These are phyloP conservation scores for Asteroscopus sphinx DNA, from an alignment of 2,888 invertebrate species.

Conservation along the genomic window DNA sequence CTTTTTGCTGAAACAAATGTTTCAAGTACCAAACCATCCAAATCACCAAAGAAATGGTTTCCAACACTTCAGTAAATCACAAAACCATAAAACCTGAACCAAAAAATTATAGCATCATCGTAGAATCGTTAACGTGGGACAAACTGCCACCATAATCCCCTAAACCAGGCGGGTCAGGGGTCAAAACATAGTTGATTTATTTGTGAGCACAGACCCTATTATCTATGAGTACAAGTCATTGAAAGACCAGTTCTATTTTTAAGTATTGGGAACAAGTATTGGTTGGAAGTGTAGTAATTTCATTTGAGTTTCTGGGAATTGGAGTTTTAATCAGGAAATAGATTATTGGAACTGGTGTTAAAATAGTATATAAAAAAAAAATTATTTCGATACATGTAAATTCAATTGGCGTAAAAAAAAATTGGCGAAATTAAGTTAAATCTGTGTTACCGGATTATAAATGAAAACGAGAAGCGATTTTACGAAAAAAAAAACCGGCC, in stretches of 20 bases:
- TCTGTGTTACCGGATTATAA: too few species aligned
- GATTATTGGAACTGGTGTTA: too few species aligned
- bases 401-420: too few species aligned
- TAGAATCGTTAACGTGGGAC: conserved; percentile 73
- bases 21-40: neutral
- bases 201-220: conserved; percentile 49
- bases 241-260: conserved; percentile 41
- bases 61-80: conserved; percentile 32
- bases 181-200: conserved; percentile 82
- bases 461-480: too few species aligned
- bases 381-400: too few species aligned
- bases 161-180: conserved; percentile 72
- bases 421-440: too few species aligned
- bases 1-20: neutral
- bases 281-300: conserved; percentile 27
- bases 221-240: conserved; percentile 27
- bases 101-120: conserved; percentile 70
- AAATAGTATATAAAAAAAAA: too few species aligned
- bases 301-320: conserved; percentile 12
- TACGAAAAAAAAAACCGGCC: too few species aligned
- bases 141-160: conserved; percentile 60
- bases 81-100: conserved; percentile 40
- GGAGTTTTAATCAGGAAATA: too few species aligned
- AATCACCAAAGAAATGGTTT: conserved; percentile 9
- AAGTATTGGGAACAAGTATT: conserved; percentile 9